These are phyloP conservation scores for Drosophila mimica DNA, from an alignment of 2,888 invertebrate genomes.

Conservation along the genomic window DNA sequence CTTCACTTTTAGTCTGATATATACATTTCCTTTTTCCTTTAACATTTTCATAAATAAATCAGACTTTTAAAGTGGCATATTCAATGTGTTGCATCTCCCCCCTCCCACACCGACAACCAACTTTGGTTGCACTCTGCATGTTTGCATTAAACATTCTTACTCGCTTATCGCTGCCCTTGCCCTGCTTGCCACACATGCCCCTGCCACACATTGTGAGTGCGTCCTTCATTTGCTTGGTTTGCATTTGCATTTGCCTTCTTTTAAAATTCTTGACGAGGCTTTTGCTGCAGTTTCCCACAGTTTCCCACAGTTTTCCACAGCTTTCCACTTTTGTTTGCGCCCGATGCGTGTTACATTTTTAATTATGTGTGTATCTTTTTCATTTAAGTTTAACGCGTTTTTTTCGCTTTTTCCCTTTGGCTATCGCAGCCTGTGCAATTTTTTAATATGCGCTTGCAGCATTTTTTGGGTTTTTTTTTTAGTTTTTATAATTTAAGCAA, in stretches of 20 bases:
- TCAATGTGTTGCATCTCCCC: not conserved
- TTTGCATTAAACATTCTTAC: slow-evolving; percentile 38
- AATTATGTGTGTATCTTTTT: slow-evolving; percentile 70
- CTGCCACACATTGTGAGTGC: slow-evolving; percentile 1
- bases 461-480: slow-evolving; percentile 16
- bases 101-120: no score
- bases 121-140: not conserved
- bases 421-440: slow-evolving; percentile 19
- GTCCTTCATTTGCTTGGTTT: slow-evolving; percentile 53
- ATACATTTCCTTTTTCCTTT: not conserved
- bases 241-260: slow-evolving; percentile 52
- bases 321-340: slow-evolving; percentile 1
- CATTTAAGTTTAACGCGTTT: slow-evolving; percentile 32
- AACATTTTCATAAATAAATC: slow-evolving; percentile 12
- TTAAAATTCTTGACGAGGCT: slow-evolving; percentile 12
- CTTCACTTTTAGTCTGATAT: not conserved
- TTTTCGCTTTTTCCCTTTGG: slow-evolving; percentile 29
- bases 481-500: slow-evolving; percentile 39
- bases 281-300: slow-evolving; percentile 1
- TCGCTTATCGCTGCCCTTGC: slow-evolving; percentile 25
- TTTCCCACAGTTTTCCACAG: slow-evolving; percentile 5
- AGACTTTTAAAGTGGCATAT: slow-evolving; percentile 7
- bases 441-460: slow-evolving; percentile 36
- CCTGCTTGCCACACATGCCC: slow-evolving; percentile 16
- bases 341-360: slow-evolving; percentile 64